Base-by-base conservation (phyloP, 2,888 invertebrate genomes). In the Cyclophora punctaria region DNA sequence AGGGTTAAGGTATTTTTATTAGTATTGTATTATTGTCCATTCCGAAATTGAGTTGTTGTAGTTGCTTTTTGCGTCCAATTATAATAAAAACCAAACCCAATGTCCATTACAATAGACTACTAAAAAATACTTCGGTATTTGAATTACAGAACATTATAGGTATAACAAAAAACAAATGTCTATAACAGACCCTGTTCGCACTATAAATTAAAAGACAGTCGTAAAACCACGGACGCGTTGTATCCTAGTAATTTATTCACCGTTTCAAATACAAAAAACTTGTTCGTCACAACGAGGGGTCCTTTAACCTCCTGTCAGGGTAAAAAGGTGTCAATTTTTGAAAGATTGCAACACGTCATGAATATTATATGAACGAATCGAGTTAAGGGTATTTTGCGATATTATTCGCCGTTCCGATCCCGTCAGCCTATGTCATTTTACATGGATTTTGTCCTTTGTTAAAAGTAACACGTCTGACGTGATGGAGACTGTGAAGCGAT, bases 281-380 rank as follows among this genome's bases (percentile, higher is more conserved):
- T 85, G 83, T 81, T 71, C 79, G 66, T 72, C 71, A 69, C 66
- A 61, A 69, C 67, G 66, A 71, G 72, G 77, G 74, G 72, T 71
- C 69, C 58, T 59, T 57, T 60, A 67, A 69, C 75, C 76, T 50
- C 51, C 46, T 3, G 49, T 44, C 76, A 67, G 66, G 71, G 69
- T 71, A 80, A 82, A 37, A 83, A 84, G 85, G 86, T 87, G 87
- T 88, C 87, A 88, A 87, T 87, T 88, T 87, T 87, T 88, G 87
- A 88, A 88, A 88, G 87, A 88, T 88, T 86, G 87, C 76, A 75
- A 76, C 80, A 61, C 80, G 83, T 84, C 87, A 87, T 88, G 87
- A 87, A 88, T 88, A 83, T 88, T 87, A 86, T 86, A 88, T 87
- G 83, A 87, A 84, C 78, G 84, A 83, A 80, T 83, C 74, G 83